Evolutionary conservation across 2,797 vertebrate species (phyloP), one percentile per base, ranked within the genome.

Genomic region (Epinephelus coioides): DNA sequence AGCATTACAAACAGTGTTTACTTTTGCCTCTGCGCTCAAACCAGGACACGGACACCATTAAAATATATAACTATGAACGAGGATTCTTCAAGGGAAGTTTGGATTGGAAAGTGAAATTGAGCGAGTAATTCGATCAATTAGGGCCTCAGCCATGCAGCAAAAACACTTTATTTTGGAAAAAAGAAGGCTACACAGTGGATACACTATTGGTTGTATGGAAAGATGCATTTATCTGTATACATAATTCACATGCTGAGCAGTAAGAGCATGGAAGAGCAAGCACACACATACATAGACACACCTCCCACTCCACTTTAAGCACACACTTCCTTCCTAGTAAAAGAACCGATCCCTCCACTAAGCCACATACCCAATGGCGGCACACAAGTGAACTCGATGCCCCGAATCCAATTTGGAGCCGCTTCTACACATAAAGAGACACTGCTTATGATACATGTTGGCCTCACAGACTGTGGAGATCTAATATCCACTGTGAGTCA

Each of bases 401-500:
- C 77, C 72, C 60, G 21, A 73, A 82, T 90, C 87, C 85, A 89
- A 86, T 89, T 85, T 83, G 65, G 74, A 88, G 84, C 71, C 4
- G 46, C 84, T 78, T 84, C 70, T 67, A 53, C 74, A 74, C 86
- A 88, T 80, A 75, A 76, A 86, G 70, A 83, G 56, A 46, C 82
- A 78, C 51, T 46, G 60, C 85, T 86, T 87, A 86, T 91, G 88
- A 92, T 84, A 86, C 89, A 86, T 57, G 84, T 86, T 19, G 51
- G 59, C 63, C 78, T 76, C 49, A 47, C 81, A 19, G 69, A 81
- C 82, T 66, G 76, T 4, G 40, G 79, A 85, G 85, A 90, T 90
- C 84, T 88, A 91, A 92, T 90, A 87, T 90, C 79, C 83, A 76
- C 74, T 21, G 74, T 90, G 90, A 90, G 85, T 90, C 91, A 91